Base-by-base conservation (phyloP, 2,113 vertebrate genomes). In the Callaeas wilsoni region DNA sequence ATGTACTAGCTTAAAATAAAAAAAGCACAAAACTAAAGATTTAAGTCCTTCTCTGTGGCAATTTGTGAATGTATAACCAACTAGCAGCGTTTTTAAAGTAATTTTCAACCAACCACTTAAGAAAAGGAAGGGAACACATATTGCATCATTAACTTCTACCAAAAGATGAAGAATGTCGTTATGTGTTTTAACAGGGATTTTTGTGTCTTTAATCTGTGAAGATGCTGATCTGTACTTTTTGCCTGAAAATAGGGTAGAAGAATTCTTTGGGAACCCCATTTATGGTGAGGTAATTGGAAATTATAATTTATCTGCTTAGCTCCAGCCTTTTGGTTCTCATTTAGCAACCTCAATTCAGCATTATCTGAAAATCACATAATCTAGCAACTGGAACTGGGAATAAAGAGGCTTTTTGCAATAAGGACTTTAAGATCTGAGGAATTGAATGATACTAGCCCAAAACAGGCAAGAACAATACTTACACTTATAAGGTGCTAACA, bases 341-440 rank as follows among this genome's bases (percentile, higher is more conserved):
- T 96, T 90, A 92, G 87, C 75, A 89, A 81, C 59, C 64, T 95
- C 67, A 57, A 9, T 87, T 96, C 63, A 63, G 87, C 89, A 91
- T 96, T 94, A 95, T 70, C 63, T 81, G 87, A 74, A 93, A 93
- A 91, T 59, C 87, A 86, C 84, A 80, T 27, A 64, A 10, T 78
- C 39, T 67, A 71, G 85, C 73, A 87, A 79, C 64, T 89, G 82
- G 74, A 78, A n/a, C 80, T 53, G 57, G 53, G 76, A 81, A 74
- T 90, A 92, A 96, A 96, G 90, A 86, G 80, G 88, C 68, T 96
- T 96, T 96, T 95, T 62, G 67, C 73, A 33, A 26, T 94, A 81
- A 84, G n/a, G 59, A 37, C 68, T 90, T 93, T 64, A 93, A 78
- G 73, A 73, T 71, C 75, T 35, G 52, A 89, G 55, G 59, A 93